A percentile compares a stretch with the other conserved stretches of the same genome.
Evolutionary conservation across 2,888 invertebrate species (phyloP).

Genomic region (Beris chalybata): DNA sequence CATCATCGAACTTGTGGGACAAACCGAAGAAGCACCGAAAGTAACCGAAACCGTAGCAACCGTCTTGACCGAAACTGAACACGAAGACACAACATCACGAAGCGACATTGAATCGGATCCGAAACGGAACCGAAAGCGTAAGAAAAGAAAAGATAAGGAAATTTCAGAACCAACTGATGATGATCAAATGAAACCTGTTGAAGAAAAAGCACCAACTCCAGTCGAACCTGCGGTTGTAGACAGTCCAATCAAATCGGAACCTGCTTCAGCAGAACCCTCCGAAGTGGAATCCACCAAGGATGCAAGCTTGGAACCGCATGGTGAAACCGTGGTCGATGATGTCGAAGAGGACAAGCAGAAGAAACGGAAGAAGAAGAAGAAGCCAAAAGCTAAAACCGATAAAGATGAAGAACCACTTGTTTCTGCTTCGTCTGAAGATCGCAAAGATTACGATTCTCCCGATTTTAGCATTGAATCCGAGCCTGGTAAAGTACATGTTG

Average conservation of each 20-base stretch:
- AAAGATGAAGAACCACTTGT: constrained; percentile 58
- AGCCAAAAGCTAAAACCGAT: constrained; percentile 58
- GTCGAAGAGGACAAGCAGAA: constrained; percentile 43
- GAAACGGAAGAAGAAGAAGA: constrained; percentile 60
- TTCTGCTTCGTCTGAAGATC: constrained; percentile 57
- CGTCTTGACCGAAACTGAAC: constrained; percentile 5
- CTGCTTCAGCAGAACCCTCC: constrained; percentile 19
- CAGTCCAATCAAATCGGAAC: not conserved
- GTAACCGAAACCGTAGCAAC: not conserved
- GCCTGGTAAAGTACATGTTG: constrained; percentile 46
- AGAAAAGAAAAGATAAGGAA: constrained; percentile 62
- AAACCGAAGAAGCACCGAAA: constrained; percentile 32
- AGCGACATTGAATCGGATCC: constrained; percentile 58
- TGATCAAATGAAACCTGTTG: constrained; percentile 43
- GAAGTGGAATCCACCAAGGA: constrained; percentile 58
- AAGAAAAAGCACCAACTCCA: constrained; percentile 46
- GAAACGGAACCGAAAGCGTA: constrained; percentile 66
- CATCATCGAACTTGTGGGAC: constrained; percentile 47
- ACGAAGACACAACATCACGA: constrained; percentile 48
- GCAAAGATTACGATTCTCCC: constrained; percentile 50
- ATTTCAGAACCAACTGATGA: constrained; percentile 36
- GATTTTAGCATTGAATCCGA: constrained; percentile 45
- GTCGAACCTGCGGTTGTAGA: constrained; percentile 45
- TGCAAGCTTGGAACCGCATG: constrained; percentile 71
- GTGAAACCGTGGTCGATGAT: constrained; percentile 62